A percentile compares a stretch with the other conserved stretches of the same genome.
Conservation (phyloP, 1,140 invertebrate species). For the Calliphora vicina region DNA sequence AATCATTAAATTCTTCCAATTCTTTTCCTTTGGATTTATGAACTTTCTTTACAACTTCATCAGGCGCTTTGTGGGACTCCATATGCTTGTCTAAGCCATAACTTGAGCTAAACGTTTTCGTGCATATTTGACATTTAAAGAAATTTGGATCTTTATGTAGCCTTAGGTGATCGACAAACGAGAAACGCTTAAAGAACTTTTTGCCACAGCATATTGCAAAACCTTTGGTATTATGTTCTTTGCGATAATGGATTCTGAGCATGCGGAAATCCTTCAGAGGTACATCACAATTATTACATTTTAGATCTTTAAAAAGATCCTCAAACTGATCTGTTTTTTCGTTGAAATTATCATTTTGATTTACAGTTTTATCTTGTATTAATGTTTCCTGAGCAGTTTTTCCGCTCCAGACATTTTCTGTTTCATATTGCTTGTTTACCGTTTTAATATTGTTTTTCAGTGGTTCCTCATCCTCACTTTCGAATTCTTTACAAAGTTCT, state of each 20-base stretch:
- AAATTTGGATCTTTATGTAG: conserved; percentile 32
- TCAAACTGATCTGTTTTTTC: background rate
- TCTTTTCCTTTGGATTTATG: too few relatives aligned
- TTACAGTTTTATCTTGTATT: too few relatives aligned
- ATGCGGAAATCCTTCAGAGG: background rate
- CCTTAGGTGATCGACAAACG: conserved; percentile 34
- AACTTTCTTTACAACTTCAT: too few relatives aligned
- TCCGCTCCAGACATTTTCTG: too few relatives aligned
- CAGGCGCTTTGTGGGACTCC: background rate
- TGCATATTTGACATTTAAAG: conserved; percentile 35
- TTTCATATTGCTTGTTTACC: too few relatives aligned
- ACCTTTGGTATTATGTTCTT: background rate
- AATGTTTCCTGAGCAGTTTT: too few relatives aligned
- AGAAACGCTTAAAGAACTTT: conserved; percentile 1
- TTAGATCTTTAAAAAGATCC: background rate
- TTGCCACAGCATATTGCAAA: conserved; percentile 33
- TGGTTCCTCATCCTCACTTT: too few relatives aligned
- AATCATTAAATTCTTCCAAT: too few relatives aligned
- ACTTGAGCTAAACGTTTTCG: background rate
- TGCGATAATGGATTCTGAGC: conserved; percentile 19
- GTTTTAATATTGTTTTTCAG: too few relatives aligned
- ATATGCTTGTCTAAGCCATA: conserved; percentile 23
- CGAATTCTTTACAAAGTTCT: too few relatives aligned
- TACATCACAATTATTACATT: conserved; percentile 14
- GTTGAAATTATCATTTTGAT: too few relatives aligned